Evolutionary conservation across 1,140 invertebrate genomes (phyloP).

Genomic region (Zaprionus nigranus): DNA sequence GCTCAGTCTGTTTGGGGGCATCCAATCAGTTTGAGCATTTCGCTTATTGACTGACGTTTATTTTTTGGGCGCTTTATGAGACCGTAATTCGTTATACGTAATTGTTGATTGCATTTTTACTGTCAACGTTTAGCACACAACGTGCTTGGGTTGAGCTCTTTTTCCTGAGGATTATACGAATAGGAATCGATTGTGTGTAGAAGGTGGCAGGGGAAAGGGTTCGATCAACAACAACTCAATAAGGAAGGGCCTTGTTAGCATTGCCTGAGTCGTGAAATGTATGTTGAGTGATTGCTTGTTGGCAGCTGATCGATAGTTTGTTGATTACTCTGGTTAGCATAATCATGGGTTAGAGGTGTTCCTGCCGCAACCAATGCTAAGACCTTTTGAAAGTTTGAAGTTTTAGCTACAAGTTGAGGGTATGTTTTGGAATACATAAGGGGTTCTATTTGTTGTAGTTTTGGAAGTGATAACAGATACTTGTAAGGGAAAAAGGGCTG

Average conservation of each 20-base stretch:
- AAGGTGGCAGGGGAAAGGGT: neutral
- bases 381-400: neutral
- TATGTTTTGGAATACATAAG: no score
- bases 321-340: constrained; percentile 3
- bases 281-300: constrained; percentile 39
- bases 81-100: constrained; percentile 76
- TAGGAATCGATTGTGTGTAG: neutral
- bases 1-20: constrained; percentile 10
- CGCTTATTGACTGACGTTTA: constrained; percentile 72
- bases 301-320: constrained; percentile 68
- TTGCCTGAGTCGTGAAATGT: constrained; percentile 34
- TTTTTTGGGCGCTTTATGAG: constrained; percentile 79
- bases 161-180: neutral
- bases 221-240: constrained; percentile 70
- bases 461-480: no score
- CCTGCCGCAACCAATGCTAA: neutral
- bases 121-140: constrained; percentile 62
- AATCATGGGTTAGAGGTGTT: constrained; percentile 5
- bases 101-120: constrained; percentile 78
- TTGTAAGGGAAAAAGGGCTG: neutral
- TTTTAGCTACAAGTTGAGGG: neutral
- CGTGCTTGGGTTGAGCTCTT: constrained; percentile 22
- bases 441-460: no score
- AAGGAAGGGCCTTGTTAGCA: constrained; percentile 66
- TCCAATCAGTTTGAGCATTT: constrained; percentile 62